A percentile compares a stretch with the other conserved stretches of the same genome.
phyloP scores from a whole-genome alignment of 2,888 invertebrate genomes.

The Lingula anatina region DNA sequence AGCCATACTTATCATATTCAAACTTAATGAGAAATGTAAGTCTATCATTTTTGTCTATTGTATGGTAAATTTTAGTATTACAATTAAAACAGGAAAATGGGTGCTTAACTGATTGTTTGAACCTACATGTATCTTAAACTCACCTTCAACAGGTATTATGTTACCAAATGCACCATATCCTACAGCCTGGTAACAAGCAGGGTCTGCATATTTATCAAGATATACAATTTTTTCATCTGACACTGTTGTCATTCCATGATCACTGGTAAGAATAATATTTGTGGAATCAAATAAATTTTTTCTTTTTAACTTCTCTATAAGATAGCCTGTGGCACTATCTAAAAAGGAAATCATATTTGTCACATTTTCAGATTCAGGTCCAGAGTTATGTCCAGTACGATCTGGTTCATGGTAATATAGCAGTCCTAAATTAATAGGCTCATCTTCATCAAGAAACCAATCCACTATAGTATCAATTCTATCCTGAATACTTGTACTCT shows the following conservation, averaged over 20 bases:
- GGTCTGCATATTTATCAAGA: slow-evolving; percentile 24
- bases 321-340: slow-evolving; percentile 53
- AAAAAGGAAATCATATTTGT: slow-evolving; percentile 57
- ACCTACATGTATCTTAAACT: too few species aligned
- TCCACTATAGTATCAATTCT: slow-evolving; percentile 31
- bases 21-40: too few species aligned
- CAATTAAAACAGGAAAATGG: too few species aligned
- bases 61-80: too few species aligned
- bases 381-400: slow-evolving; percentile 60
- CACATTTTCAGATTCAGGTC: slow-evolving; percentile 45
- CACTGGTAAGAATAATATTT: slow-evolving; percentile 67
- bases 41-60: too few species aligned
- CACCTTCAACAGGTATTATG: slow-evolving; percentile 57
- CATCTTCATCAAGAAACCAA: slow-evolving; percentile 39
- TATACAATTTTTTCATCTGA: slow-evolving; percentile 23
- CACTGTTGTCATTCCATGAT: slow-evolving; percentile 67
- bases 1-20: too few species aligned
- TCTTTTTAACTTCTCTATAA: slow-evolving; percentile 56
- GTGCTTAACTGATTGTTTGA: too few species aligned
- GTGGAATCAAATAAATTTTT: slow-evolving; percentile 56
- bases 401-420: slow-evolving; percentile 71
- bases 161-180: slow-evolving; percentile 60
- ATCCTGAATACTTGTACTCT: too few species aligned
- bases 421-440: slow-evolving; percentile 67
- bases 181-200: slow-evolving; percentile 37